A percentile compares a stretch with the other conserved stretches of the same genome.
Conservation (phyloP, 2,113 vertebrate species). For the Mugil cephalus region DNA sequence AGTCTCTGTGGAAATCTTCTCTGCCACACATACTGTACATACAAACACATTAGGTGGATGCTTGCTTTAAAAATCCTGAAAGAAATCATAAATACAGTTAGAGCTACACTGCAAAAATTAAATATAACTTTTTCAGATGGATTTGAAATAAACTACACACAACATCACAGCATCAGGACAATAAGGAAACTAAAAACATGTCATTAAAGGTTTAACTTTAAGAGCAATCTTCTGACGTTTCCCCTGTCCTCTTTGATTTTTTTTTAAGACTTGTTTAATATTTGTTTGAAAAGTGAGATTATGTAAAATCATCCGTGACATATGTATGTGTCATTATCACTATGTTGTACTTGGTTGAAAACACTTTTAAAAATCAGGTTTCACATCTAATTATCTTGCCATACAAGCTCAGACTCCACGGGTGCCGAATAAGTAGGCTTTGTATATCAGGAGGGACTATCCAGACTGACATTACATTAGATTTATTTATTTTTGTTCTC, state of each 20-base stretch:
- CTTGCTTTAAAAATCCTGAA: constrained; percentile 39
- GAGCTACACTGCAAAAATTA: background rate
- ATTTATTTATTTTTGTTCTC: too few species aligned
- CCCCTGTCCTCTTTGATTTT: too few species aligned
- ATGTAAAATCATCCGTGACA: too few species aligned
- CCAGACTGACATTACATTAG: constrained; percentile 22
- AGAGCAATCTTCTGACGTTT: background rate
- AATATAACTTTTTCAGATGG: background rate
- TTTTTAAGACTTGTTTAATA: too few species aligned
- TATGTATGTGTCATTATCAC: too few species aligned
- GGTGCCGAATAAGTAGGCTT: background rate
- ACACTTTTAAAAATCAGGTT: too few species aligned
- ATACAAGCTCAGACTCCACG: too few species aligned
- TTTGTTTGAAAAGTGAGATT: too few species aligned
- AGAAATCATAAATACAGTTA: too few species aligned
- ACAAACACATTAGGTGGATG: constrained; percentile 37
- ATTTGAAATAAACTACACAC: background rate
- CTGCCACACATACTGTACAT: constrained; percentile 34
- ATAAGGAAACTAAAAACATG: background rate
- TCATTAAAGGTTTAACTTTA: background rate
- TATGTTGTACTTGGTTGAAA: too few species aligned
- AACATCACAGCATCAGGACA: background rate
- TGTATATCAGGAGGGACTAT: constrained; percentile 19
- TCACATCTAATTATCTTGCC: too few species aligned
- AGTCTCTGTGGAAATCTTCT: constrained; percentile 26